Base-by-base conservation (phyloP, 1,140 invertebrate species). In the Armadillidium nasatum region DNA sequence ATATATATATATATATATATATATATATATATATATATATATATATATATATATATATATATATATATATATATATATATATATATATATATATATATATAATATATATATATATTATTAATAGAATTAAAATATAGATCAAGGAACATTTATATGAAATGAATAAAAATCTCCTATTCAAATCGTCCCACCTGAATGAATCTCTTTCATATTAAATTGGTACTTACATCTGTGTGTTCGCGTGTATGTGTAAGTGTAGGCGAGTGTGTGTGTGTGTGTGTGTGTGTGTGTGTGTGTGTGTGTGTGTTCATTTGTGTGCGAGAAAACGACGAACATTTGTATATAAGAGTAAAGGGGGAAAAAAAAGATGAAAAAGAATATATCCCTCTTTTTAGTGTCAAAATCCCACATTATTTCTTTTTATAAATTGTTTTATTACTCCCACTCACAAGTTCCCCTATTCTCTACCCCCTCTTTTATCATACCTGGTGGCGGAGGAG, bases 401-500 rank as follows among this genome's bases (percentile, higher is more conserved):
- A 7, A 10, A 7, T 19, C 67, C 21, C 67, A 11, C 15, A 11
- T 19, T 23, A 7, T 69, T 19, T 23, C 67, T 69, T 19, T 23
- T 19, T 69, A 7, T 23, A 7, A 10, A 7, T 23, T 19, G 7
- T 19, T 23, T 19, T 19, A 7, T 23, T 19, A 10, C 67, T 23
- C 67, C 19, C 67, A 9, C 67, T 10, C 67, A 10, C 21, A 10
- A 9, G 15, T 19, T 69, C 67, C 67, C 67, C 67, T 19, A 10
- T n/a, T 54, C 50, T n/a, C n/a, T 54, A 10, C 50, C 50, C n/a
- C n/a, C 50, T n/a, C 50, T 54, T 72, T 22, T n/a, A n/a, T n/a
- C n/a, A n/a, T 22, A 81, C 76, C 82, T 78, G 74, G 84, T 83
- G 60, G 81, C 74, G 22, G 84, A 85, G 22, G 84, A 84, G 13